phyloP scores from a whole-genome alignment of 2,113 vertebrate species.

The Raphicerus campestris region DNA sequence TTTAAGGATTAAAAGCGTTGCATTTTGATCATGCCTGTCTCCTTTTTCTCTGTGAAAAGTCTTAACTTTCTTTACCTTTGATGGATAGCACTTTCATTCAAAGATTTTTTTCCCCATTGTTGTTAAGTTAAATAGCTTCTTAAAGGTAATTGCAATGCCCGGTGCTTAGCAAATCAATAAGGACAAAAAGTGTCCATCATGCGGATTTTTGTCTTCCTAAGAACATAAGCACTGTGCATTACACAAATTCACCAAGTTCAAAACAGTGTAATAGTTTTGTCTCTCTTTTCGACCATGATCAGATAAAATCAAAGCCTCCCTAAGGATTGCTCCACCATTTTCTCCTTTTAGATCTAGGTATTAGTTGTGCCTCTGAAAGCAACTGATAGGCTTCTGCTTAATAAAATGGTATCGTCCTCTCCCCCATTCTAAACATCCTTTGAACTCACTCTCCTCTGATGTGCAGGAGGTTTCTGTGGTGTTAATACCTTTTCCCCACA shows the following conservation, averaged over 20 bases:
- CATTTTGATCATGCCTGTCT: conserved; percentile 42
- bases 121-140: conserved; percentile 59
- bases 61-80: conserved; percentile 55
- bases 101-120: conserved; percentile 60
- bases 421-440: neutral
- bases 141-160: conserved; percentile 52
- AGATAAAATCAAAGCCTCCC: conserved; percentile 43
- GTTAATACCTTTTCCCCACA: neutral
- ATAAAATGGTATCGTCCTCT: neutral
- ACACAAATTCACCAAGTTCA: conserved; percentile 28
- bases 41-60: conserved; percentile 41
- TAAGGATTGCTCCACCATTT: neutral
- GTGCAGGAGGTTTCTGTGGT: neutral
- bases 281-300: neutral
- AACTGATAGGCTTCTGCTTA: neutral
- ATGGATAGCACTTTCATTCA: conserved; percentile 65
- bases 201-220: neutral
- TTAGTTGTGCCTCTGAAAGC: conserved; percentile 44
- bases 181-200: neutral
- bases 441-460: neutral
- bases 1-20: conserved; percentile 33
- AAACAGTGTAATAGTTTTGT: conserved; percentile 25
- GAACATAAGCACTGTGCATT: conserved; percentile 9
- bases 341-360: neutral
- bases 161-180: conserved; percentile 47